Evolutionary conservation across 2,888 invertebrate species (phyloP).

Genomic region (Diarsia dahlii): DNA sequence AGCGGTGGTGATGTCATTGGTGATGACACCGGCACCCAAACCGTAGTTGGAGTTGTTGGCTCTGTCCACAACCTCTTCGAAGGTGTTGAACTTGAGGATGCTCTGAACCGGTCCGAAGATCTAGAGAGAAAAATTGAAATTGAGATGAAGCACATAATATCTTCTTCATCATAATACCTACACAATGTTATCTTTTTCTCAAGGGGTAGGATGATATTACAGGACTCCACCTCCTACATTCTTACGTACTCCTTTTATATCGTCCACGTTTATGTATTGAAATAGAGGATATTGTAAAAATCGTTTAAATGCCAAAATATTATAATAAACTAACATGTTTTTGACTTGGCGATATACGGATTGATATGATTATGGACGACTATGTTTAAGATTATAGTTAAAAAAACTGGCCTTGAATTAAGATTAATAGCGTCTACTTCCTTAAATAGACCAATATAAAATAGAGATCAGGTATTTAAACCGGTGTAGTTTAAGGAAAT

Average conservation of each 20-base stretch:
- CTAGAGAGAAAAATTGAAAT: slow-evolving; percentile 80
- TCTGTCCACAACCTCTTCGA: slow-evolving; percentile 96
- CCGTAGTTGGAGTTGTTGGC: slow-evolving; percentile 96
- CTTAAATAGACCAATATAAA: not conserved
- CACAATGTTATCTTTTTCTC: not conserved
- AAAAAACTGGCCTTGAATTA: slow-evolving; percentile 4
- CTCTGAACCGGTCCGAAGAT: slow-evolving; percentile 98
- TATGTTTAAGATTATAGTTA: not conserved
- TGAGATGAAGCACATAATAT: not conserved
- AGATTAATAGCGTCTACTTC: not conserved
- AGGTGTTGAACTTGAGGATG: slow-evolving; percentile 95
- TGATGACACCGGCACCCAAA: slow-evolving; percentile 96
- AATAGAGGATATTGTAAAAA: not conserved
- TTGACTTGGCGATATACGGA: not conserved
- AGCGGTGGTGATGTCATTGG: slow-evolving; percentile 95
- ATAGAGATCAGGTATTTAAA: not conserved
- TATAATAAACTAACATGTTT: not conserved
- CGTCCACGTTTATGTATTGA: not conserved
- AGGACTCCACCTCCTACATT: not conserved
- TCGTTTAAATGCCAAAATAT: too few relatives aligned
- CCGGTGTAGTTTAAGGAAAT: not conserved
- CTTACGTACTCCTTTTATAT: not conserved
- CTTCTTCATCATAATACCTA: too few relatives aligned
- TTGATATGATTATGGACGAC: not conserved
- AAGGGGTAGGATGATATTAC: not conserved